phyloP scores from a whole-genome alignment of 53 echinoderm and acorn worm species.

The Paelopatides confundens region DNA sequence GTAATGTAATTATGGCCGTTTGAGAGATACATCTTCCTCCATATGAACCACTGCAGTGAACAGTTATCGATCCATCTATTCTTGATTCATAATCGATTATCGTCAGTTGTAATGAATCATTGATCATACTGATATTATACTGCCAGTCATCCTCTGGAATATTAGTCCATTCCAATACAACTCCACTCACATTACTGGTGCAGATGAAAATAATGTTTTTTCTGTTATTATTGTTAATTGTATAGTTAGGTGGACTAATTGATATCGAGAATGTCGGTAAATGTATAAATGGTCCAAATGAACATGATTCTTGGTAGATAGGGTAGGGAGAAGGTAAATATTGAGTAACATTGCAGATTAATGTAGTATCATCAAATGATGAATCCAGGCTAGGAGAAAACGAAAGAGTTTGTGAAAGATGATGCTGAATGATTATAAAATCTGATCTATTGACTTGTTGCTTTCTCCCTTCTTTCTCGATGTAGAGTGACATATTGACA shows the following conservation, averaged over 20 bases:
- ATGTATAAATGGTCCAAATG: not conserved
- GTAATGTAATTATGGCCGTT: no score
- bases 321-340: not conserved
- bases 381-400: not conserved
- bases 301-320: not conserved
- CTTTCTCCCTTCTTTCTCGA: no score
- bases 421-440: no score
- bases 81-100: not conserved
- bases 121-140: not conserved
- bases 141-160: not conserved
- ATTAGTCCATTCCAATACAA: not conserved
- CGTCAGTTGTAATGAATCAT: not conserved
- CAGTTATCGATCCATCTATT: not conserved
- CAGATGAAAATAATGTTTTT: not conserved
- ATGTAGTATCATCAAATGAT: not conserved
- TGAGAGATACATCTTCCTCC: no score
- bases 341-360: not conserved
- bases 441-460: no score
- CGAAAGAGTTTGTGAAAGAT: no score
- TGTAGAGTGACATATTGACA: no score
- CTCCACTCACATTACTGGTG: not conserved
- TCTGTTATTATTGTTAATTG: not conserved
- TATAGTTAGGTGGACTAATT: not conserved
- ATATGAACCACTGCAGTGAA: no score
- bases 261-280: not conserved